These are phyloP conservation scores for Nebria salina DNA, from an alignment of 2,888 invertebrate genomes.

Conservation along the genomic window DNA sequence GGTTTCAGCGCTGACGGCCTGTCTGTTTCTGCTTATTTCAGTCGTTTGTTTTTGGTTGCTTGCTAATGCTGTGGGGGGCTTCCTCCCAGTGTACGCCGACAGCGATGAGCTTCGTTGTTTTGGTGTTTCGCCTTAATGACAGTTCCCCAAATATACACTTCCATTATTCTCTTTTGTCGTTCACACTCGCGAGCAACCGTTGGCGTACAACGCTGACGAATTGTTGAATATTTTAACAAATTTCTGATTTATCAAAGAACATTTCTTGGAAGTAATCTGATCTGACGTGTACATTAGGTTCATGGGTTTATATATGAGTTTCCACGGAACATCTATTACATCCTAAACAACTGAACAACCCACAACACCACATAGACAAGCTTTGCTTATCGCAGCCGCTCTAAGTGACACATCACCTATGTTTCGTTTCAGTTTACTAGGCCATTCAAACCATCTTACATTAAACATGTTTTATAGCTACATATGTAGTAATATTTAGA, in stretches of 20 bases:
- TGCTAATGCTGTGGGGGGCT: background rate
- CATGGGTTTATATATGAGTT: background rate
- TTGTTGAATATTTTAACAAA: no score
- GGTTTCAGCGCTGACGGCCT: slow-evolving; percentile 6
- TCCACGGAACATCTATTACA: slow-evolving; percentile 9
- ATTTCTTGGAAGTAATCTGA: no score
- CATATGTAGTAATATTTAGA: no score
- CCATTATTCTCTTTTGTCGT: background rate
- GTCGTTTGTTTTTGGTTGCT: background rate
- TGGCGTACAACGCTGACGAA: no score
- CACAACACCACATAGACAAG: background rate
- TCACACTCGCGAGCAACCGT: background rate
- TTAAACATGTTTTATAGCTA: background rate
- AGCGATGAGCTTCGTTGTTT: slow-evolving; percentile 29
- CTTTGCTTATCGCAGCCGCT: background rate
- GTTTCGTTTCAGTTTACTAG: background rate
- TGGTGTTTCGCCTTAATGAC: slow-evolving; percentile 28
- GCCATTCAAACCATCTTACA: background rate
- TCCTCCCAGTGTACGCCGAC: background rate
- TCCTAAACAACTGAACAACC: background rate
- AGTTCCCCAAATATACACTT: slow-evolving; percentile 16
- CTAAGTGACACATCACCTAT: slow-evolving; percentile 17
- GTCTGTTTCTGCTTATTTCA: background rate
- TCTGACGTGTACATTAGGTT: background rate
- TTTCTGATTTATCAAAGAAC: no score